Conservation (phyloP, 1,140 invertebrate species). For the Caenorhabditis latens region DNA sequence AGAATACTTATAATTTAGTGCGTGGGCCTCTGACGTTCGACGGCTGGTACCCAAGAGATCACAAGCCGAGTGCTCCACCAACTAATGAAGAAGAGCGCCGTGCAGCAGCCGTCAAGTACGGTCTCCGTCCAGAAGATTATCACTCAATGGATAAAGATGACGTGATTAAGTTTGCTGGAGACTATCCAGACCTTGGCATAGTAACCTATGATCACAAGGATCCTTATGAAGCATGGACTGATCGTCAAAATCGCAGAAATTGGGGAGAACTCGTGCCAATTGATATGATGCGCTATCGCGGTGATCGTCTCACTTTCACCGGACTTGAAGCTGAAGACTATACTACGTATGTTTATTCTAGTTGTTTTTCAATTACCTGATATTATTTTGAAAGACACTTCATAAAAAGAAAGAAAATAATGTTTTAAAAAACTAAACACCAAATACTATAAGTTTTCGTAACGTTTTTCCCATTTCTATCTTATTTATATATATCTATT, state of each 20-base stretch:
- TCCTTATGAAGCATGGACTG: constrained; percentile 75
- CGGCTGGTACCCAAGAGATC: constrained; percentile 75
- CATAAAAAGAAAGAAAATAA: not conserved
- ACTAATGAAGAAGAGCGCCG: constrained; percentile 75
- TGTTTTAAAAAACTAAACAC: not conserved
- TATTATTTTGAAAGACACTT: not conserved
- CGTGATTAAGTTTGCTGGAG: constrained; percentile 67
- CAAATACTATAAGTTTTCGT: not conserved
- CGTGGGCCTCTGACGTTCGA: constrained; percentile 71
- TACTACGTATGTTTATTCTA: constrained; percentile 66
- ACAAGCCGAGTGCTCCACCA: constrained; percentile 72
- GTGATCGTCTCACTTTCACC: constrained; percentile 73
- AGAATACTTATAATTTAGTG: constrained; percentile 57
- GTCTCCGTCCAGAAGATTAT: constrained; percentile 76
- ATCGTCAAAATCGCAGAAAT: constrained; percentile 70
- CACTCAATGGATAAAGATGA: constrained; percentile 62
- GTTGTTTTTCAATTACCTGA: not conserved
- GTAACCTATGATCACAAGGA: constrained; percentile 75
- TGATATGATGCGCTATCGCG: constrained; percentile 70
- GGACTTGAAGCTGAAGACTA: constrained; percentile 75
- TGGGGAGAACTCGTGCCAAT: constrained; percentile 75
- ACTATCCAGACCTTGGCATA: constrained; percentile 76
- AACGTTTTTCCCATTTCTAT: too few species aligned
- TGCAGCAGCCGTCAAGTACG: constrained; percentile 74
- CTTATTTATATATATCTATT: not conserved